Evolutionary conservation across 2,888 invertebrate genomes (phyloP), one percentile per base, ranked within the genome.

Genomic region (Thecophora atra): DNA sequence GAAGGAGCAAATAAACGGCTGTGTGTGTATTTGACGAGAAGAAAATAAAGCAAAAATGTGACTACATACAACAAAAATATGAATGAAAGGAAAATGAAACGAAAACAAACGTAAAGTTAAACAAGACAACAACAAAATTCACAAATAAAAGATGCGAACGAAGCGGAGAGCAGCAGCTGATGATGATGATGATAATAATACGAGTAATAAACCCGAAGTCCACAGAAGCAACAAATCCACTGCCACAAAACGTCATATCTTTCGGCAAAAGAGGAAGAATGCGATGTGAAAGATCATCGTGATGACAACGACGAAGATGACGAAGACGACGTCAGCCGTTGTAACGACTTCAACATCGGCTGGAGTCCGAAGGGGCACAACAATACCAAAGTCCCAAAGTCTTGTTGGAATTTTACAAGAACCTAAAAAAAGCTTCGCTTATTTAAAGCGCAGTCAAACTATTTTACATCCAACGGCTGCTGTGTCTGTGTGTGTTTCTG

Each of bases 81-180:
- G 69, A 60, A 60, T 62, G 51, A 69, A 69, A 68, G 17, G 68
- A 68, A 58, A 68, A 68, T 56, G 56, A 66, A 72, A 70, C 51
- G 42, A 58, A 51, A 71, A 42, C 47, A 37, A 71, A 76, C 73
- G 69, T 51, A 42, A 42, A 13, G 30, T 17, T 17, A 24, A 65
- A 65, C 26, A 63, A 70, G 66, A 60, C 62, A 62, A 66, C 17
- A 8, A 44, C 37, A 47, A 6, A 17, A 47, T 17, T 44, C 24
- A 24, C n/a, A 51, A 51, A 65, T 70, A 70, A 65, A 70, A 72
- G 51, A 67, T 69, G 66, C 54, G 60, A 71, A 71, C 65, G 52
- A 19, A 37, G n/a, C 24, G 19, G 26, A 60, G 37, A 37, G 30
- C 73, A 74, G 69, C 68, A 65, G 69, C 70, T 68, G 65, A 63